phyloP scores from a whole-genome alignment of 2,888 invertebrate species.

The Syritta pipiens region DNA sequence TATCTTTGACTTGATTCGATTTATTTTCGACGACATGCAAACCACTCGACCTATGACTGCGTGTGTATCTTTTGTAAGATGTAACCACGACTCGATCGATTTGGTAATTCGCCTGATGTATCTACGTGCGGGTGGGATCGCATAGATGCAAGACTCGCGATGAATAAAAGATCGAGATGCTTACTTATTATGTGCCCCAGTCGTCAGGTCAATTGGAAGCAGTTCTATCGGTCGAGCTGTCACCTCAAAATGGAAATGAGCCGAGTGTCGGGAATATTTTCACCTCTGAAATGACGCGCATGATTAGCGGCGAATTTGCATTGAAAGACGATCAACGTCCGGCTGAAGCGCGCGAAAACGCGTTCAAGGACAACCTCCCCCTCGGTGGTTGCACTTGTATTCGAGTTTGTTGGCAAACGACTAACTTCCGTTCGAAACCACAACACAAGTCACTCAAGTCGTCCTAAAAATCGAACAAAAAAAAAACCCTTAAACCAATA shows the following conservation, averaged over 20 bases:
- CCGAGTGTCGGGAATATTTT: no score
- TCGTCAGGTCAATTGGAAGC: slow-evolving; percentile 55
- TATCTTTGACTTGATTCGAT: slow-evolving; percentile 54
- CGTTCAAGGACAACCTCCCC: slow-evolving; percentile 30
- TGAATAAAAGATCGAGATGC: slow-evolving; percentile 51
- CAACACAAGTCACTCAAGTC: no score
- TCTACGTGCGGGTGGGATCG: slow-evolving; percentile 31
- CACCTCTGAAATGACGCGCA: slow-evolving; percentile 39
- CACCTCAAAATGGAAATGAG: slow-evolving; percentile 41
- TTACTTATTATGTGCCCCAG: slow-evolving; percentile 36
- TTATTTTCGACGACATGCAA: slow-evolving; percentile 35
- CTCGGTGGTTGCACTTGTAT: slow-evolving; percentile 11
- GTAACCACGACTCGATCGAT: slow-evolving; percentile 15
- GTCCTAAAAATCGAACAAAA: slow-evolving; percentile 38
- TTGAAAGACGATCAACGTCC: background rate
- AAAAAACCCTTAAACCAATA: slow-evolving; percentile 22
- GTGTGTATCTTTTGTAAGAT: slow-evolving; percentile 22
- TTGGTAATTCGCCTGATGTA: slow-evolving; percentile 6
- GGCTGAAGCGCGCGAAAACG: slow-evolving; percentile 12
- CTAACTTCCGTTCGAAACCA: no score
- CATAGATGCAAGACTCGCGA: slow-evolving; percentile 29
- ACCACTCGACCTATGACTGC: slow-evolving; percentile 42
- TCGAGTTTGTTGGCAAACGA: no score
- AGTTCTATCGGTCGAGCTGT: slow-evolving; percentile 42
- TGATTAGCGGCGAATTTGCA: slow-evolving; percentile 23